These are phyloP conservation scores for Osmerus mordax DNA, from an alignment of 2,113 vertebrate species.

Conservation along the genomic window DNA sequence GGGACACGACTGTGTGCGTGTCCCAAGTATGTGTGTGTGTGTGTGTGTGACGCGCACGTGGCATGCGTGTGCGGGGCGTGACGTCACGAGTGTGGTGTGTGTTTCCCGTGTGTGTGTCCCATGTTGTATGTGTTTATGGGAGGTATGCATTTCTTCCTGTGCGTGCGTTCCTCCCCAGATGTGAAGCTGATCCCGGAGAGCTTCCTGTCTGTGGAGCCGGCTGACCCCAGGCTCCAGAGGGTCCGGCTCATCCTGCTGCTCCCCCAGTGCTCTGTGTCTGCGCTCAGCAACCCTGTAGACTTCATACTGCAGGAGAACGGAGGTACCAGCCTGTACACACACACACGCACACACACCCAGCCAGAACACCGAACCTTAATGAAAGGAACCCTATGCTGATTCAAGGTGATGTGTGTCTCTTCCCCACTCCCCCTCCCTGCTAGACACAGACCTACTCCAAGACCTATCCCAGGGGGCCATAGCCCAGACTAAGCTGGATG, in stretches of 20 bases:
- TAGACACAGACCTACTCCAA: constrained; percentile 80
- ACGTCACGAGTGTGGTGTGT: background rate
- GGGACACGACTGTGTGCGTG: constrained; percentile 6
- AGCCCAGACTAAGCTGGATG: constrained; percentile 74
- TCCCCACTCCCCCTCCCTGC: constrained; percentile 19
- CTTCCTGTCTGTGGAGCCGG: constrained; percentile 72
- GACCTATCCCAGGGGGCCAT: constrained; percentile 79
- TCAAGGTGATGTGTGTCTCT: constrained; percentile 1
- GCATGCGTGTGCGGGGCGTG: constrained; percentile 48
- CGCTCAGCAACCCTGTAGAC: constrained; percentile 82
- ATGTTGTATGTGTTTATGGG: background rate
- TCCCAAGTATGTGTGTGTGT: background rate
- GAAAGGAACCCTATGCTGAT: background rate
- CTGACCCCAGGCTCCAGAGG: constrained; percentile 70
- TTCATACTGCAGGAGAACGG: constrained; percentile 82
- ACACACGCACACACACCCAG: no score
- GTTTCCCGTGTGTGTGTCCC: background rate
- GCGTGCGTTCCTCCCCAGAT: constrained; percentile 64
- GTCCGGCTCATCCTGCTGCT: constrained; percentile 79
- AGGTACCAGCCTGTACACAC: constrained; percentile 66
- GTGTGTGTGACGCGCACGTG: constrained; percentile 22
- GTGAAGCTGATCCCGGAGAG: constrained; percentile 76
- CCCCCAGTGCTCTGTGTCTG: constrained; percentile 83
- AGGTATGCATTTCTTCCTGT: constrained; percentile 16
- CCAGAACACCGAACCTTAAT: background rate